Base-by-base conservation (phyloP, 2,113 vertebrate genomes). In the Microtus ochrogaster region DNA sequence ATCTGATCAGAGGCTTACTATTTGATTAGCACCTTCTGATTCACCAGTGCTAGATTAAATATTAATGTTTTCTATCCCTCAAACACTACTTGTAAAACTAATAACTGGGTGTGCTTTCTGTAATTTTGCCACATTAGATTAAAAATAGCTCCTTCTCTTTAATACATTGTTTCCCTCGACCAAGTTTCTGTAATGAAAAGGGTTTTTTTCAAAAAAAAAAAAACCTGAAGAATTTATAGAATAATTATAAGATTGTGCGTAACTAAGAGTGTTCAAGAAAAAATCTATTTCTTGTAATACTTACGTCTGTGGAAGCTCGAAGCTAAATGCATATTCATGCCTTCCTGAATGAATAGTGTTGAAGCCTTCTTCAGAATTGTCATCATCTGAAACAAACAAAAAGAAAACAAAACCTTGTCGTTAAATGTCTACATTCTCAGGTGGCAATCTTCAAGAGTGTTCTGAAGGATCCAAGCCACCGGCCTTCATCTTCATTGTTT, bases 221-320 rank as follows among this genome's bases (percentile, higher is more conserved):
- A 63, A 74, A 44, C 5, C 77, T 94, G 78, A 73, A 78, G 52
- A 81, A 91, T 89, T 84, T 96, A 58, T 58, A 19, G 58, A 58
- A 58, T 58, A 58, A 58, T 86, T 82, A 39, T 0, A 0, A 89
- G 65, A n/a, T 47, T 92, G 49, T 81, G 44, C 79, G 91, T 76
- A 49, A 76, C 41, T 66, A 88, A 70, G 33, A 4, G 21, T 87
- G 14, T 91, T 47, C 91, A 33, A 55, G 90, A 91, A 94, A 63
- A 41, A 47, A 0, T 52, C 36, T 72, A 77, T 44, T 47, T 36
- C 0, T 11, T 61, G 22, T 2, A 0, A 94, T 76, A 99, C 99
- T 99, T 98, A 99, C 99, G 99, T 99, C 98, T 99, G 99, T 99
- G 99, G 99, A 99, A 99, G 99, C 99, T 99, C 99, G 0, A 99